Base-by-base conservation (phyloP, 2,113 vertebrate genomes). In the Riparia riparia region DNA sequence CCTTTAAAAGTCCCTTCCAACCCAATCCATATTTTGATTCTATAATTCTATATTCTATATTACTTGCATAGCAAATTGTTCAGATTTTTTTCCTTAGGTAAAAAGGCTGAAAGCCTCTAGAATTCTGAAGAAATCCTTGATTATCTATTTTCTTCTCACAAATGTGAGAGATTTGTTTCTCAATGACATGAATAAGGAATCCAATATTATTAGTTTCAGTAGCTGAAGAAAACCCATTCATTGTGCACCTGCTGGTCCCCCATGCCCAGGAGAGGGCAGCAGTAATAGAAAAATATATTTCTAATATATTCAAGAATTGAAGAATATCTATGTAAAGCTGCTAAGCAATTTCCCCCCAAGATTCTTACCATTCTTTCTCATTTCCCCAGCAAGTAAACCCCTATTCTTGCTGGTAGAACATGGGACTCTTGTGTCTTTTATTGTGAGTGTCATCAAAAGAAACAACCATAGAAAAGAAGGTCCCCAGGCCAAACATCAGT, bases 241-340 rank as follows among this genome's bases (percentile, higher is more conserved):
- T 22, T 28, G 29, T 39, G 29, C 2, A 60, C 34, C 14, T 41
- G 32, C 25, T 12, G 28, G 1, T 50, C 51, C 20, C 39, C 44
- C 37, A 6, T 78, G 13, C 45, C 95, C 88, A 57, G 56, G 22
- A 65, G 94, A 94, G 90, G 95, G 89, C 89, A 94, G 83, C 28
- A 37, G 80, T 7, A 31, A 53, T 3, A 70, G 26, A 80, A 45
- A 92, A 86, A 80, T 2, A 17, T 6, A 28, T 79, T 92, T 45
- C 26, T 72, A 49, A 41, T 17, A 21, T 10, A 41, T 20, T 24
- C 18, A 86, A 51, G 34, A 79, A 54, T 10, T 49, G 37, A 79
- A 82, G 39, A 63, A 29, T 56, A 76, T 22, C 14, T 29, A 17
- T 25, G 19, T 31, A 42, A 72, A 73, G n/a, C 58, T 60, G 8